phyloP scores from a whole-genome alignment of 2,113 vertebrate species.

The Mesocricetus auratus region DNA sequence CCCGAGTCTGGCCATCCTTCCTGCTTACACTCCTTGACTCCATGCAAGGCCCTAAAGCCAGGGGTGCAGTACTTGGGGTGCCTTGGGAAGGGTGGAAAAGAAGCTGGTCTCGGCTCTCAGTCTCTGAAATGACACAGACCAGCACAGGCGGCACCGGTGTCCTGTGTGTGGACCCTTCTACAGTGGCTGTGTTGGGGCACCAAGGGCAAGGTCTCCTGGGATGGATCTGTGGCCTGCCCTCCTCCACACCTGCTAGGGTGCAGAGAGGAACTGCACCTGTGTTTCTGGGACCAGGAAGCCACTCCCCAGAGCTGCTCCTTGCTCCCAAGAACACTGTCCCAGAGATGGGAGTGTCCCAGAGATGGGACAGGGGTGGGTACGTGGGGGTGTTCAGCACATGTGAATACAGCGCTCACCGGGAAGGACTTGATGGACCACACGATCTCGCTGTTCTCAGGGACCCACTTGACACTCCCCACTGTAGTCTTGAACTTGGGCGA shows the following conservation, averaged over 20 bases:
- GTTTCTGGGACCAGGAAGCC: not conserved
- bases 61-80: not conserved
- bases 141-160: not conserved
- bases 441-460: slow-evolving; percentile 98
- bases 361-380: too few relatives aligned
- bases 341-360: not conserved
- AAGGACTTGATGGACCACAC: slow-evolving; percentile 99
- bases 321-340: not conserved
- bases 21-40: not conserved
- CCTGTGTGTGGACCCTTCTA: too few relatives aligned
- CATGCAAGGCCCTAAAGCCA: not conserved
- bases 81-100: not conserved
- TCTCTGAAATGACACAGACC: not conserved
- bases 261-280: not conserved
- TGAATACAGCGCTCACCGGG: slow-evolving; percentile 88
- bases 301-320: not conserved
- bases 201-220: not conserved
- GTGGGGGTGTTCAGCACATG: not conserved
- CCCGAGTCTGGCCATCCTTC: not conserved
- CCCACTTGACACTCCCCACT: slow-evolving; percentile 98
- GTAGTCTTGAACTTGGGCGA: slow-evolving; percentile 99
- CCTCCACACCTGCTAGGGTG: not conserved
- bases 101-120: not conserved
- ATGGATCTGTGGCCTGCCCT: not conserved
- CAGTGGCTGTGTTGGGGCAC: not conserved